These are phyloP conservation scores for Cherax quadricarinatus DNA, from an alignment of 1,140 invertebrate species.

Conservation along the genomic window DNA sequence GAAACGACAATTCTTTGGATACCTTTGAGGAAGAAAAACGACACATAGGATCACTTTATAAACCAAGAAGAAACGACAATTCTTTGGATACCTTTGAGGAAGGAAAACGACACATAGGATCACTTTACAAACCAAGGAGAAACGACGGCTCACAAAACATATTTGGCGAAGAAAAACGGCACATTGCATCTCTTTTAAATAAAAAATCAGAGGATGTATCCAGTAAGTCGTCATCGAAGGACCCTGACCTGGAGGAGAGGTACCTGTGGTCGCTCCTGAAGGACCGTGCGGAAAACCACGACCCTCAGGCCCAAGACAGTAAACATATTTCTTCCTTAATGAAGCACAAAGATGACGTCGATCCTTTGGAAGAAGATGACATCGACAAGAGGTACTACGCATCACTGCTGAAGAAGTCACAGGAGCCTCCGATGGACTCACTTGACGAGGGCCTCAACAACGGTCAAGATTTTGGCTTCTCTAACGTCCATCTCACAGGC, in stretches of 20 bases:
- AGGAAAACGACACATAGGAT: not conserved
- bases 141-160: too few species aligned
- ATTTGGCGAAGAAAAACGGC: slow-evolving; percentile 44
- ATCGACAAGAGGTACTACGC: slow-evolving; percentile 43
- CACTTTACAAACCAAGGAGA: not conserved
- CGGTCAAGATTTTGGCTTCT: not conserved
- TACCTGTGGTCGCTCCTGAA: not conserved
- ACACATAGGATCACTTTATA: not conserved
- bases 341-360: not conserved
- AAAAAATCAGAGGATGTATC: not conserved
- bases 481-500: not conserved
- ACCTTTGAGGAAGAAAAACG: slow-evolving; percentile 22
- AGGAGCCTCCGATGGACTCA: not conserved
- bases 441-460: not conserved
- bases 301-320: not conserved
- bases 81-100: not conserved
- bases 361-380: slow-evolving; percentile 12
- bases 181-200: slow-evolving; percentile 24
- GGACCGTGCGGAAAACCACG: not conserved
- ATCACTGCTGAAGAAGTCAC: slow-evolving; percentile 27
- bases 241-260: not conserved
- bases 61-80: not conserved
- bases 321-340: slow-evolving; percentile 11
- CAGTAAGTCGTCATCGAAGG: not conserved
- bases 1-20: not conserved